phyloP scores from a whole-genome alignment of 2,888 invertebrate species.

The Melitaea athalia region DNA sequence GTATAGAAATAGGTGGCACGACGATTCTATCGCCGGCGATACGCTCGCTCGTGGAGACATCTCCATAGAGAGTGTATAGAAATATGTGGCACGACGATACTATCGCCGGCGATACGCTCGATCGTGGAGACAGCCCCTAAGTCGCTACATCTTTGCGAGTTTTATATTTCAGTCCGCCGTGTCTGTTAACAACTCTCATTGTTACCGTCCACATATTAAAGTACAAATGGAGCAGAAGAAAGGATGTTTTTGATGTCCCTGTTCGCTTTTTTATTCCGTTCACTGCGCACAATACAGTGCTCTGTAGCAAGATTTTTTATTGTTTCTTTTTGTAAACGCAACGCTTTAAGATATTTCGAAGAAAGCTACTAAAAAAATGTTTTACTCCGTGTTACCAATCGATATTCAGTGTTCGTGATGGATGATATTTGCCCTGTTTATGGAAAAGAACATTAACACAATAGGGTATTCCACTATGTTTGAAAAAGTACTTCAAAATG shows the following conservation, averaged over 20 bases:
- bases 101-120: no score
- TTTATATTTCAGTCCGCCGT: conserved; percentile 20
- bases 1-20: no score
- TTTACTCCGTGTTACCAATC: conserved; percentile 19
- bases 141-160: not conserved
- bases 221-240: conserved; percentile 33
- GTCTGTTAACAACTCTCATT: conserved; percentile 33
- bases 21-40: no score
- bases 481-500: no score
- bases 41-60: no score
- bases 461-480: no score
- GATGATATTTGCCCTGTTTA: conserved; percentile 36
- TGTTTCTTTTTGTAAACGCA: conserved; percentile 14
- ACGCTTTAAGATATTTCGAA: conserved; percentile 1
- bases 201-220: conserved; percentile 23
- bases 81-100: no score
- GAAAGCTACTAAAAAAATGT: conserved; percentile 6
- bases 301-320: conserved; percentile 8
- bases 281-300: conserved; percentile 26
- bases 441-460: conserved; percentile 38
- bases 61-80: no score
- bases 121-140: no score
- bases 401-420: conserved; percentile 35
- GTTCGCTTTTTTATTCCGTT: conserved; percentile 28
- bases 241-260: conserved; percentile 31